Base-by-base conservation (phyloP, 2,888 invertebrate species). In the Cetonia aurata region DNA sequence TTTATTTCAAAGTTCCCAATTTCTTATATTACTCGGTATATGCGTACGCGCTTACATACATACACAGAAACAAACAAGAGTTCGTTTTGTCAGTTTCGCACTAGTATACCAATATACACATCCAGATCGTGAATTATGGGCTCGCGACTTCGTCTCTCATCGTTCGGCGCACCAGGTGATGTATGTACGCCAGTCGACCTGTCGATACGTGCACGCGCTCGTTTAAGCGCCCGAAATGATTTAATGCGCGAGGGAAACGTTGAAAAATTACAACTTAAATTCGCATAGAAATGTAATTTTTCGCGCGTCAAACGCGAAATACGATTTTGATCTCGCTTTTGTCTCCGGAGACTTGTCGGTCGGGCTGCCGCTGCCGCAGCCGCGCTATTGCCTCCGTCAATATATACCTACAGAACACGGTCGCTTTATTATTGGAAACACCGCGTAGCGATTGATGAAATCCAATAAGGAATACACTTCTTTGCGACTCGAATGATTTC, bases 391-490 rank as follows among this genome's bases (percentile, higher is more conserved):
- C 3, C 25, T 25, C 25, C 25, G 25, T 4, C 25, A 37, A 37
- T 37, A 37, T 37, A 82, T 81, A 37, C 37, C 4, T 3, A 25
- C 25, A 82, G 82, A 82, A 82, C 37, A 81, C 81, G 81, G 81
- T 79, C 62, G 62, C 62, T 62, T 62, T 62, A 62, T 62, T 62
- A 62, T 62, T 50, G 62, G 62, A 62, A 62, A 62, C 62, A 62
- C 62, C 48, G 78, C 79, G 78, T 75, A 75, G 75, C 79, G 79
- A 81, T 79, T 81, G 81, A 80, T 81, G 80, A 80, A 82, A 82
- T 82, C 83, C 83, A 82, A 82, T 83, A 83, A 83, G 81, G 79
- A 79, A 77, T 80, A 80, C 81, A 82, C 79, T 81, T 80, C 81
- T 80, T 79, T 80, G 80, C 78, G 77, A 75, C 76, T 74, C 78